These are phyloP conservation scores for Mus pahari DNA, from an alignment of 2,113 vertebrate species.

Conservation along the genomic window DNA sequence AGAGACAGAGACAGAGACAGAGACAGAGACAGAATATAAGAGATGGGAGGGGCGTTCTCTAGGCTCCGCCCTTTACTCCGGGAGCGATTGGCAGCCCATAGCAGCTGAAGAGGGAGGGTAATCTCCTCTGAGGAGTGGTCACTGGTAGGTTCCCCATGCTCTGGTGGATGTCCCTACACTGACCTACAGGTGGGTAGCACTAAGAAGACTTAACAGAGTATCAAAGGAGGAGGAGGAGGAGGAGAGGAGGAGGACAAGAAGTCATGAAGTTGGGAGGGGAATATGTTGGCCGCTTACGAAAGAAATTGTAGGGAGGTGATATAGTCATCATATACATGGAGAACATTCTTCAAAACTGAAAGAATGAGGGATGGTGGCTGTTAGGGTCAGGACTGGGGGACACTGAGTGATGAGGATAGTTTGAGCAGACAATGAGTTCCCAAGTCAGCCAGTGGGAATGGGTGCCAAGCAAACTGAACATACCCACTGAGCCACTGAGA, in stretches of 20 bases:
- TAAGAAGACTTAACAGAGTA: background rate
- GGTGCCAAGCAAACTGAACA: accelerated
- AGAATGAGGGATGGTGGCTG: no score
- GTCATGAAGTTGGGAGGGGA: background rate
- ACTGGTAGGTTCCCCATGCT: background rate
- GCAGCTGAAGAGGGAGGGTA: background rate
- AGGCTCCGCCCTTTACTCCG: background rate
- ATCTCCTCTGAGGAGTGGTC: background rate
- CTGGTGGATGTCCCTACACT: background rate
- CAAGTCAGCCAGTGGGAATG: accelerated
- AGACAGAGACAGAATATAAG: background rate
- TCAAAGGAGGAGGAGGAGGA: background rate
- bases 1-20: background rate
- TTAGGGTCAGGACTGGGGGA: background rate
- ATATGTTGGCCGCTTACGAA: background rate
- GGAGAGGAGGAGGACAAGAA: background rate
- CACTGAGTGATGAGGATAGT: accelerated
- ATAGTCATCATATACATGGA: background rate
- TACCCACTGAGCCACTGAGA: background rate
- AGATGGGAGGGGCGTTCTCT: background rate
- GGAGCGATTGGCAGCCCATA: background rate
- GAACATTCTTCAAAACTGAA: background rate
- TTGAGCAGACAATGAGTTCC: background rate
- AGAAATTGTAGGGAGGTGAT: background rate
- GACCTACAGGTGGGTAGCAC: background rate